Conservation (phyloP, 2,888 invertebrate genomes). For the Philereme vetulata region DNA sequence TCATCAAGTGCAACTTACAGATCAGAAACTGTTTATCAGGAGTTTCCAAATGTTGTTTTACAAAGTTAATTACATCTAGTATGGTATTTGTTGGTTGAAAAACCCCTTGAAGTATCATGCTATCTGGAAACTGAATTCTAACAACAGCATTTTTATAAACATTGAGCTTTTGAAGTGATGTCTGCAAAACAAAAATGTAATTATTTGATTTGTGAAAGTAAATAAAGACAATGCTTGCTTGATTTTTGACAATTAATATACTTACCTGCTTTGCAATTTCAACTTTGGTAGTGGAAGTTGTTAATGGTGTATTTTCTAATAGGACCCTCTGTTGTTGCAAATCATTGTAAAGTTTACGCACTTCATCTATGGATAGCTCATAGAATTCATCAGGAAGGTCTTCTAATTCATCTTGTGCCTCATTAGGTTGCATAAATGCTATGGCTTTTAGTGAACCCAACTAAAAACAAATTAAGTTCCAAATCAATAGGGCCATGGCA, state of each 20-base stretch:
- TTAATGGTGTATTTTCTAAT: conserved; percentile 89
- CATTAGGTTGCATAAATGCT: conserved; percentile 86
- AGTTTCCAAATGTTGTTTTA: conserved; percentile 87
- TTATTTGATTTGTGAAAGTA: background rate
- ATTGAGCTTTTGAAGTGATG: conserved; percentile 76
- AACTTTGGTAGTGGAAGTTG: conserved; percentile 78
- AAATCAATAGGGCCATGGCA: too few relatives aligned
- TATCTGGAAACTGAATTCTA: conserved; percentile 93
- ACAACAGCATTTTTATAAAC: conserved; percentile 91
- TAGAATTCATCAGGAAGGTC: conserved; percentile 95
- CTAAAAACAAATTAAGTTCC: conserved; percentile 68
- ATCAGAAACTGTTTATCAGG: conserved; percentile 88
- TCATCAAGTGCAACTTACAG: conserved; percentile 84
- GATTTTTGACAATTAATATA: background rate
- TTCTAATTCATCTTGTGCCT: conserved; percentile 82
- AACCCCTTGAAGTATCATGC: conserved; percentile 92
- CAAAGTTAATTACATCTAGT: conserved; percentile 88
- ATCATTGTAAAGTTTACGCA: conserved; percentile 89
- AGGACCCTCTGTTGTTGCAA: conserved; percentile 86
- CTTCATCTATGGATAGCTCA: conserved; percentile 92
- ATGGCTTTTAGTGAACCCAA: conserved; percentile 90
- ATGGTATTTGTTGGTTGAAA: conserved; percentile 91
- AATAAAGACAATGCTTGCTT: too few relatives aligned
- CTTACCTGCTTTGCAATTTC: conserved; percentile 59
- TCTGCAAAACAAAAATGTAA: conserved; percentile 49